Conservation (phyloP, 2,888 invertebrate species). For the Rotaria socialis region DNA sequence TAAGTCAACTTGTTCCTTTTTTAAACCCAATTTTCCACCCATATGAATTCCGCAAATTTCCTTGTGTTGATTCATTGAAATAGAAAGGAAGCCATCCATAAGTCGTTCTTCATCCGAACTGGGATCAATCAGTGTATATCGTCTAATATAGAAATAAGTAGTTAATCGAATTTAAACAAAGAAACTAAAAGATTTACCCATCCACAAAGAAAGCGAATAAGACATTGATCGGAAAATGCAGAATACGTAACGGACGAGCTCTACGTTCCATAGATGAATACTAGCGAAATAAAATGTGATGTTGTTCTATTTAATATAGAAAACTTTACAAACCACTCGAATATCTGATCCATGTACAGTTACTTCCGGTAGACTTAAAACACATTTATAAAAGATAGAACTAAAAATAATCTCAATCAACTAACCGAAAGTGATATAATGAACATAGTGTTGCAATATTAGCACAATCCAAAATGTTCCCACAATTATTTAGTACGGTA, state of each 20-base stretch:
- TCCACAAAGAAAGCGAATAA: constrained; percentile 77
- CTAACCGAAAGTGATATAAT: constrained; percentile 69
- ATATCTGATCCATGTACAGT: constrained; percentile 42
- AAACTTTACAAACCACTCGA: constrained; percentile 37
- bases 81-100: constrained; percentile 74
- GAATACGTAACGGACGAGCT: constrained; percentile 79
- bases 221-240: constrained; percentile 84
- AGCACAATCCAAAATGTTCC: constrained; percentile 81
- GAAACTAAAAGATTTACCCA: constrained; percentile 63
- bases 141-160: constrained; percentile 51
- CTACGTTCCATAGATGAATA: constrained; percentile 79
- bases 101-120: constrained; percentile 77
- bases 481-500: constrained; percentile 83
- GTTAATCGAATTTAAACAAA: too few relatives aligned
- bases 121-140: constrained; percentile 71
- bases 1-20: constrained; percentile 52
- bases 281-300: constrained; percentile 50
- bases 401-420: background rate
- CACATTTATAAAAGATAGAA: background rate
- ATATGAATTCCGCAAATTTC: constrained; percentile 80
- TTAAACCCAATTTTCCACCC: constrained; percentile 55
- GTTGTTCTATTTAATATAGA: background rate
- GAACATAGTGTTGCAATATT: constrained; percentile 83
- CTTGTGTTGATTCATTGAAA: constrained; percentile 82
- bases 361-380: constrained; percentile 59